These are phyloP conservation scores for Scarus forsteni DNA, from an alignment of 2,797 vertebrate genomes.

Conservation along the genomic window DNA sequence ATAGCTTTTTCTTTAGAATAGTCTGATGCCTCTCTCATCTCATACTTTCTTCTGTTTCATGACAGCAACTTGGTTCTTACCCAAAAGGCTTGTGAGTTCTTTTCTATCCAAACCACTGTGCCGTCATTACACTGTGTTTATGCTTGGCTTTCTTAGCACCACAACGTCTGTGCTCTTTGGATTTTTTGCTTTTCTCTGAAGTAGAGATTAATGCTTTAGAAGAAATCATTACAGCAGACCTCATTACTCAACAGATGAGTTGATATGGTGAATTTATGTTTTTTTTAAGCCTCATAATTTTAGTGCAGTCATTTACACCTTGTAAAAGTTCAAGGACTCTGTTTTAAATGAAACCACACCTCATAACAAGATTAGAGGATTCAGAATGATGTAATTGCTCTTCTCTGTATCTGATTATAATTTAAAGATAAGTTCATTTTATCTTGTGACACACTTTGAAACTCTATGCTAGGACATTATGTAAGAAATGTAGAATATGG, in stretches of 20 bases:
- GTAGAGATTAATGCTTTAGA: slow-evolving; percentile 9
- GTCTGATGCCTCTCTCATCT: slow-evolving; percentile 11
- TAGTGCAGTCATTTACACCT: slow-evolving; percentile 6
- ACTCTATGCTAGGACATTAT: no score
- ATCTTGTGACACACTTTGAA: neutral
- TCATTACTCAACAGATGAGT: slow-evolving; percentile 14
- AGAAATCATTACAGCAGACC: slow-evolving; percentile 9
- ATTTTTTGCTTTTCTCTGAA: slow-evolving; percentile 8
- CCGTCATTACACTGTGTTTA: slow-evolving; percentile 7
- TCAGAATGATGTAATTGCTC: neutral
- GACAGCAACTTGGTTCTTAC: neutral
- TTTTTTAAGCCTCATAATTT: slow-evolving; percentile 3
- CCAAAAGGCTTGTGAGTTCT: neutral
- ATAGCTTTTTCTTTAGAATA: neutral
- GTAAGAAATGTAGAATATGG: no score
- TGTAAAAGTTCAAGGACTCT: slow-evolving; percentile 16
- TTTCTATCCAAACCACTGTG: no score
- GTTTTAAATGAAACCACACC: slow-evolving; percentile 15
- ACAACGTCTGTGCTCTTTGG: neutral
- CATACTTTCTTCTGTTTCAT: slow-evolving; percentile 20
- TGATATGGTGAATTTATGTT: slow-evolving; percentile 15
- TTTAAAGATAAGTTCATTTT: neutral
- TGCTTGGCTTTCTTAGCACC: slow-evolving; percentile 6
- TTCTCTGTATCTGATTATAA: neutral
- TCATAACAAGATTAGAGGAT: neutral